phyloP scores from a whole-genome alignment of 2,113 vertebrate genomes.

The Gavia stellata region DNA sequence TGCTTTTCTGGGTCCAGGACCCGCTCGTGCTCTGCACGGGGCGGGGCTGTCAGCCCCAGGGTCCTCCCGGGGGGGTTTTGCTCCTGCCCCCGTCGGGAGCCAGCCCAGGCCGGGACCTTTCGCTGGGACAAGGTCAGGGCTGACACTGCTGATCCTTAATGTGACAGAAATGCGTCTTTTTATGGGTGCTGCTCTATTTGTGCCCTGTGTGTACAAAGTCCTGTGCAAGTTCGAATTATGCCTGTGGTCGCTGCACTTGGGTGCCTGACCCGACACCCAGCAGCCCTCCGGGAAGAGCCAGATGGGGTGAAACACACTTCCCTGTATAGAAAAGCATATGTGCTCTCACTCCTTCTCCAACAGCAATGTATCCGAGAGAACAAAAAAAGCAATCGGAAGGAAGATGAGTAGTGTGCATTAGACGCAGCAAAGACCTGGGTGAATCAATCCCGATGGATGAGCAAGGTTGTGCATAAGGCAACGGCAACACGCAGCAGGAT shows the following conservation, averaged over 20 bases:
- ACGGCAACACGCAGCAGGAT: rapidly evolving
- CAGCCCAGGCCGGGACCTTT: background rate
- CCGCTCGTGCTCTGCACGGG: rapidly evolving
- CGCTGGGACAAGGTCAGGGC: background rate
- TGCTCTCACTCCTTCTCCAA: background rate
- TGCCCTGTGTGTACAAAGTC: background rate
- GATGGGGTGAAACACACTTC: rapidly evolving
- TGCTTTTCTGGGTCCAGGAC: background rate
- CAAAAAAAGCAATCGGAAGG: background rate
- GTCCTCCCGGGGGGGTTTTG: background rate
- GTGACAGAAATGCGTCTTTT: rapidly evolving
- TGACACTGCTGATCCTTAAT: background rate
- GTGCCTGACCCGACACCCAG: background rate
- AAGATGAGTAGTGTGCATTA: rapidly evolving
- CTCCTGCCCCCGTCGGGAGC: rapidly evolving
- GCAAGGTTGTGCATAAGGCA: background rate
- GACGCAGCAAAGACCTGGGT: background rate
- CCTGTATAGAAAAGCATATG: rapidly evolving
- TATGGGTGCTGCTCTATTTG: background rate
- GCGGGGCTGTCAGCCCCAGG: background rate
- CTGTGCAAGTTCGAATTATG: background rate
- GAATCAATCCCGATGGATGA: background rate
- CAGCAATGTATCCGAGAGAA: rapidly evolving
- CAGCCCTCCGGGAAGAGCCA: background rate
- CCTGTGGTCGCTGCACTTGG: rapidly evolving